These are phyloP conservation scores for Cephus sareptanus DNA, from an alignment of 2,888 invertebrate genomes.

Conservation along the genomic window DNA sequence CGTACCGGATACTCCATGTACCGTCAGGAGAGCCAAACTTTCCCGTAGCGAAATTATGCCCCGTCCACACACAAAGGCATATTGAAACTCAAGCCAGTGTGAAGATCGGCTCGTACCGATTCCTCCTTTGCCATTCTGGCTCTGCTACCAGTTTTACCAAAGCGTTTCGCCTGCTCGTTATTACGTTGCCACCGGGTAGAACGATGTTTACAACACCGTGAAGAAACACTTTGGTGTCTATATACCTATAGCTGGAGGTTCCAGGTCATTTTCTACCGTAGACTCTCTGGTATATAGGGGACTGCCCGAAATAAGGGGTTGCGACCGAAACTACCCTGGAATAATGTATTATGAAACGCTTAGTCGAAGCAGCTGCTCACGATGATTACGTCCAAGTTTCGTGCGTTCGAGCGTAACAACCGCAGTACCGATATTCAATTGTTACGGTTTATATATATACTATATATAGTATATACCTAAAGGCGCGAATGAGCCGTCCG, in stretches of 20 bases:
- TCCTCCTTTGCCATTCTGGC: neutral
- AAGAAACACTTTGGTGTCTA: neutral
- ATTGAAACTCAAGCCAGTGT: neutral
- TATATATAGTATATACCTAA: neutral
- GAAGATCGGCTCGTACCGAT: conserved; percentile 7
- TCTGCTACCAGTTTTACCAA: neutral
- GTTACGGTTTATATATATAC: neutral
- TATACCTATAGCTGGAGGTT: neutral
- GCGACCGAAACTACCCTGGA: neutral
- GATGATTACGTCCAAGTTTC: neutral
- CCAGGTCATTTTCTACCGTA: neutral
- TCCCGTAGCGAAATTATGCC: neutral
- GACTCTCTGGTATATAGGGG: neutral
- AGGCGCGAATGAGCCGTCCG: neutral
- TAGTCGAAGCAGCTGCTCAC: neutral
- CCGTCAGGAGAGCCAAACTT: neutral
- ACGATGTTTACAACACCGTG: neutral
- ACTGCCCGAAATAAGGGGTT: neutral
- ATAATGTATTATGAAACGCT: neutral
- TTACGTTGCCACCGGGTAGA: neutral
- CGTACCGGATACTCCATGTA: neutral
- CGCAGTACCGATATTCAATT: neutral
- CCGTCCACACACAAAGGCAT: neutral
- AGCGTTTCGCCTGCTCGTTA: neutral
- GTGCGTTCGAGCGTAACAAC: neutral